Percentiles rank a stretch among this genome's conserved stretches.
Conservation (phyloP, 2,888 invertebrate genomes). For the Cataglyphis livida region DNA sequence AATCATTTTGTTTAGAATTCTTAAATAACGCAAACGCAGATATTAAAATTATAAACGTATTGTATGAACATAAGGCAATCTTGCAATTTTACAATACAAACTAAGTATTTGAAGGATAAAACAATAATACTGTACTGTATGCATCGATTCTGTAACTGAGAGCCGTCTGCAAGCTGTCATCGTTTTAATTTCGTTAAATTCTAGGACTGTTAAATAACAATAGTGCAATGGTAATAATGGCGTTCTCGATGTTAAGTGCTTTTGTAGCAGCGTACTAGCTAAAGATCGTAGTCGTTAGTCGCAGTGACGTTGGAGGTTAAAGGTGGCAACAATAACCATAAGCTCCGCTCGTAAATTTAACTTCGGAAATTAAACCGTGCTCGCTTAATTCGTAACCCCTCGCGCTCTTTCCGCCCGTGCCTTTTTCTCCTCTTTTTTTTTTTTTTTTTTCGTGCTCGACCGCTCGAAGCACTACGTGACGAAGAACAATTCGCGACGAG, state of each 20-base stretch:
- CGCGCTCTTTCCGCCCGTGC: not conserved
- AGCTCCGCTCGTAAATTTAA: constrained; percentile 68
- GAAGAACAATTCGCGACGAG: constrained; percentile 48
- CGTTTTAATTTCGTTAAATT: constrained; percentile 25
- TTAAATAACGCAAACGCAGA: not conserved
- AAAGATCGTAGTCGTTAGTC: constrained; percentile 23
- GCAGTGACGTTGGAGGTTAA: constrained; percentile 54
- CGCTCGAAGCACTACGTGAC: constrained; percentile 63
- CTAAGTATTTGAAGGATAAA: not conserved
- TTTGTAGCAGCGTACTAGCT: constrained; percentile 28
- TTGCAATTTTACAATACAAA: not conserved
- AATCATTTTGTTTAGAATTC: not conserved
- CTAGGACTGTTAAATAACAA: constrained; percentile 14
- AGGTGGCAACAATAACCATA: constrained; percentile 64
- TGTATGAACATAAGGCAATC: not conserved
- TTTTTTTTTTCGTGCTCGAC: not conserved
- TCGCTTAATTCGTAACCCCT: constrained; percentile 59
- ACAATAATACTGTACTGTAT: not conserved
- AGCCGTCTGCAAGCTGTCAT: not conserved
- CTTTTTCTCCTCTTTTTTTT: not conserved
- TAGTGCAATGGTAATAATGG: constrained; percentile 48
- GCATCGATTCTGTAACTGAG: not conserved
- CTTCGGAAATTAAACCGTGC: constrained; percentile 68
- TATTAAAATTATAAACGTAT: not conserved
- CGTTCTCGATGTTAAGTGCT: constrained; percentile 40